A percentile compares a stretch with the other conserved stretches of the same genome.
phyloP scores from a whole-genome alignment of 2,888 invertebrate species.

The Erebia epiphron region DNA sequence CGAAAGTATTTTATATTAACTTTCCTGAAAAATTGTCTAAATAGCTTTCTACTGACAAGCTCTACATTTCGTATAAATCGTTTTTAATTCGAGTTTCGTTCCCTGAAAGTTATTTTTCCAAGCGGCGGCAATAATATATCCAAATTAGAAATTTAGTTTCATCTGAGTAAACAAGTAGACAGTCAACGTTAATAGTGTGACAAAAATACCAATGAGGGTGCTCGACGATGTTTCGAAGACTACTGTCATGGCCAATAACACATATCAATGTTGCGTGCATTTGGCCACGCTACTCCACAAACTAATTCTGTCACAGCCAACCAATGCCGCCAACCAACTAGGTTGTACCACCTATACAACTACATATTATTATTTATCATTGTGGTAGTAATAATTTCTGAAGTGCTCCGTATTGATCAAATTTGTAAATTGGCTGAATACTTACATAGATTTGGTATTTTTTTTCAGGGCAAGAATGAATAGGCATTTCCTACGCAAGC shows the following conservation, averaged over 20 bases:
- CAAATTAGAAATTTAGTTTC: conserved; percentile 73
- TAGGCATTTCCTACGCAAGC: no score
- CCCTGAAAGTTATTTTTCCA: conserved; percentile 12
- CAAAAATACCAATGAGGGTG: conserved; percentile 72
- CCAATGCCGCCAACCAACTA: conserved; percentile 26
- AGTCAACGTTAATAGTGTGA: conserved; percentile 50
- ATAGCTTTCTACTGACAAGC: neutral
- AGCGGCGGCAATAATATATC: conserved; percentile 37
- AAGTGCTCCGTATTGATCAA: no score
- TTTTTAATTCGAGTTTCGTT: conserved; percentile 12
- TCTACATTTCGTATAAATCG: conserved; percentile 6
- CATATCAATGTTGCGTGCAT: conserved; percentile 76
- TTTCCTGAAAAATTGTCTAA: neutral
- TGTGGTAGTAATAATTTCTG: conserved; percentile 14
- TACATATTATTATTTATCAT: conserved; percentile 18
- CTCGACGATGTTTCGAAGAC: conserved; percentile 23
- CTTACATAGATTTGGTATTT: no score
- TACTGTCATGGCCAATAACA: conserved; percentile 56
- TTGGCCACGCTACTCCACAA: conserved; percentile 69
- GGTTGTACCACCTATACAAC: conserved; percentile 8
- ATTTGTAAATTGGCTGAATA: no score
- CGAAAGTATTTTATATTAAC: no score
- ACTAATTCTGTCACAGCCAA: conserved; percentile 42
- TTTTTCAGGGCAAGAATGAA: neutral
- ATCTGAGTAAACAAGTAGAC: conserved; percentile 72